phyloP scores from a whole-genome alignment of 1,140 invertebrate genomes.

The Zeugodacus cucurbitae region DNA sequence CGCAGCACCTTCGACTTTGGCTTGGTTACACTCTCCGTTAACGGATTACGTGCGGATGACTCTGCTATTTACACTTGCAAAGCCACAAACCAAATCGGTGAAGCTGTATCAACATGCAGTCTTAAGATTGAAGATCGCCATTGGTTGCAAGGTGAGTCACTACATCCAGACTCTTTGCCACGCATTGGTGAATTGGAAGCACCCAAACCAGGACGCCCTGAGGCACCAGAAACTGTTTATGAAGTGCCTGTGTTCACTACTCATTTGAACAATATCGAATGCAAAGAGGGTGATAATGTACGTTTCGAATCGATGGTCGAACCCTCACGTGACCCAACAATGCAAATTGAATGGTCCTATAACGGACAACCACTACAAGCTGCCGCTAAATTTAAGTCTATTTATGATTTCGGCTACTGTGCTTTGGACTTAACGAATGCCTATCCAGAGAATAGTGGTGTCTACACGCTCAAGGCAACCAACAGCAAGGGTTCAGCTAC shows the following conservation, averaged over 20 bases:
- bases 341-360: conserved; percentile 92
- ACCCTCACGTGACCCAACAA: conserved; percentile 92
- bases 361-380: conserved; percentile 85
- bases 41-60: conserved; percentile 86
- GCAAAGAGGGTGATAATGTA: conserved; percentile 88
- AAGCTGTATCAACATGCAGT: conserved; percentile 91
- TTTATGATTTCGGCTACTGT: conserved; percentile 90
- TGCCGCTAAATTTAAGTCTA: conserved; percentile 84
- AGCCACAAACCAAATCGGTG: conserved; percentile 88
- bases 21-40: conserved; percentile 90
- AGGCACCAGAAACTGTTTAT: conserved; percentile 79
- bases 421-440: conserved; percentile 83
- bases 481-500: conserved; percentile 90
- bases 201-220: conserved; percentile 73
- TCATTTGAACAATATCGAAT: conserved; percentile 90
- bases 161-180: conserved; percentile 90
- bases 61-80: conserved; percentile 95
- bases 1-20: conserved; percentile 94
- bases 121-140: conserved; percentile 90
- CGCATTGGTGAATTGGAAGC: conserved; percentile 89
- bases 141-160: conserved; percentile 86
- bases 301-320: conserved; percentile 96
- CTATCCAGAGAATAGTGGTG: conserved; percentile 89
- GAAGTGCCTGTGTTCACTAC: conserved; percentile 90
- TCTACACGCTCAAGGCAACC: conserved; percentile 92